phyloP scores from a whole-genome alignment of 2,113 vertebrate species.

The Toxotes jaculatrix region DNA sequence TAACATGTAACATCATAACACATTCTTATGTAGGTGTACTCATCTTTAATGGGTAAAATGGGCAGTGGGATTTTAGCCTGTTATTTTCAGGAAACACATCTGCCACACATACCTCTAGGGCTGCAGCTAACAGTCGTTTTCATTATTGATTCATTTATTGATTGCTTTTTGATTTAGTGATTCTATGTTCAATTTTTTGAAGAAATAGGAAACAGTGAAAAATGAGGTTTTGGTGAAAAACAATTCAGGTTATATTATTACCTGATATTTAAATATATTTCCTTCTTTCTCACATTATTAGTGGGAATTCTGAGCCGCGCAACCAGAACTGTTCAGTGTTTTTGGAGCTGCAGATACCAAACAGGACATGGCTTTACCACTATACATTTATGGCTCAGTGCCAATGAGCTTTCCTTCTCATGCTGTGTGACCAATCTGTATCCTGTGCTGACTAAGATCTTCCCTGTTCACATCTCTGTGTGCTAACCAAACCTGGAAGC shows the following conservation, averaged over 20 bases:
- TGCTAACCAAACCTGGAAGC: conserved; percentile 36
- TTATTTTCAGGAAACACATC: neutral
- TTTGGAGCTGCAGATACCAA: conserved; percentile 15
- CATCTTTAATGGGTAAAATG: neutral
- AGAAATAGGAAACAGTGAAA: neutral
- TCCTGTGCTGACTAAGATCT: conserved; percentile 78
- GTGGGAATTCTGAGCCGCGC: neutral
- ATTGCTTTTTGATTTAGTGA: neutral
- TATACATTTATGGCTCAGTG: conserved; percentile 42
- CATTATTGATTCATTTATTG: neutral
- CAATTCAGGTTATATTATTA: neutral
- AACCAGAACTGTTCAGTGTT: neutral
- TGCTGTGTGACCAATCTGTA: conserved; percentile 78
- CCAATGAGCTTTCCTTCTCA: conserved; percentile 63
- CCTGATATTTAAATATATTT: neutral
- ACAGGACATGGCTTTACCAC: conserved; percentile 23
- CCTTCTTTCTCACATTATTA: neutral
- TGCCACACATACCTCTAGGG: neutral
- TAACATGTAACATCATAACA: too few species aligned
- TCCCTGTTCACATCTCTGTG: conserved; percentile 35
- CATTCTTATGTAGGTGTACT: neutral
- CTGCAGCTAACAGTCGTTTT: neutral
- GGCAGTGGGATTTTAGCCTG: neutral
- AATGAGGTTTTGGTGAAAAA: neutral
- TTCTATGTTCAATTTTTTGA: neutral